A percentile compares a stretch with the other conserved stretches of the same genome.
These are phyloP conservation scores for Regulus satrapa DNA, from an alignment of 2,113 vertebrate species.

Conservation along the genomic window DNA sequence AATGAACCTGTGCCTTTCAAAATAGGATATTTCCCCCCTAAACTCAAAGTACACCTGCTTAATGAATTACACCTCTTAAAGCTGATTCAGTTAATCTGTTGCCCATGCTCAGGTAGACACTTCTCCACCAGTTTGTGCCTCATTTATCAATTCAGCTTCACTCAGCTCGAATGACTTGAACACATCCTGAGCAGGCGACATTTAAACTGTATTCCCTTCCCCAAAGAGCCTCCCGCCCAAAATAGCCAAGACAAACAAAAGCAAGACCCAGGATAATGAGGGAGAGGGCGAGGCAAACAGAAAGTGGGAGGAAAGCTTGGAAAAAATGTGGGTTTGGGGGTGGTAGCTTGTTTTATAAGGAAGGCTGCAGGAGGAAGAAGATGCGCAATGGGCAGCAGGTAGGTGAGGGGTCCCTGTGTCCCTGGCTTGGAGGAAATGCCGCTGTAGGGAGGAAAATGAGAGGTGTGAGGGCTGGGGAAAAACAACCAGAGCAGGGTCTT, in stretches of 20 bases:
- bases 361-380: background rate
- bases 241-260: constrained; percentile 61
- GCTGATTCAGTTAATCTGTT: background rate
- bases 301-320: constrained; percentile 57
- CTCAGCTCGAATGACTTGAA: background rate
- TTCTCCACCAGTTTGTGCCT: background rate
- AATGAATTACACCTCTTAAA: background rate
- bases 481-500: background rate
- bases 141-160: background rate
- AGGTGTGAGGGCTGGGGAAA: background rate
- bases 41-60: background rate
- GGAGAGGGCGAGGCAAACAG: constrained; percentile 44
- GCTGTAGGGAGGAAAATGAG: background rate
- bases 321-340: constrained; percentile 38
- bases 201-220: background rate
- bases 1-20: background rate
- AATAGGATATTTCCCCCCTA: background rate
- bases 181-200: background rate
- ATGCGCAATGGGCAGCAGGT: background rate
- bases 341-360: constrained; percentile 51
- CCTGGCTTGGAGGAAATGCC: background rate
- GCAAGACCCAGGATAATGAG: constrained; percentile 43
- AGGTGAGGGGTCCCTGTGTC: background rate
- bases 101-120: background rate
- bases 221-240: constrained; percentile 14